These are phyloP conservation scores for Eupeodes luniger DNA, from an alignment of 2,888 invertebrate species.

Conservation along the genomic window DNA sequence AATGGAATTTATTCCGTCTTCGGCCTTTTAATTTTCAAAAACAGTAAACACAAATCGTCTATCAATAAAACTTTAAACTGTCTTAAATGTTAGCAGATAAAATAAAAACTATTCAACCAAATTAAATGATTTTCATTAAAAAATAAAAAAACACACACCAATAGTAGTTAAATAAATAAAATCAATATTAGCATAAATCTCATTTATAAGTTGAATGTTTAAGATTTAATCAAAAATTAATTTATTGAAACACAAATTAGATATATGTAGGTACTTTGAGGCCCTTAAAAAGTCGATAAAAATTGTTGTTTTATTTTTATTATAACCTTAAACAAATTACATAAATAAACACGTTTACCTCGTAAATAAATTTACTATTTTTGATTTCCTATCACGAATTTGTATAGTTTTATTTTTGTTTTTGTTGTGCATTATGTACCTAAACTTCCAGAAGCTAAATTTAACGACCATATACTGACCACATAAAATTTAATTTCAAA, in stretches of 20 bases:
- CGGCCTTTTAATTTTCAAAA: too few species aligned
- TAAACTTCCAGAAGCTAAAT: not conserved
- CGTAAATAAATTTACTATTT: slow-evolving; percentile 9
- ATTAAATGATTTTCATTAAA: not conserved
- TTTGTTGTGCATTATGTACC: not conserved
- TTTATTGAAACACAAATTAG: not conserved
- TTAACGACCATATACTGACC: not conserved
- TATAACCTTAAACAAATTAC: slow-evolving; percentile 17
- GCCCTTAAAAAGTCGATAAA: slow-evolving; percentile 12
- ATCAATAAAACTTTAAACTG: too few species aligned
- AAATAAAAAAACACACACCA: not conserved
- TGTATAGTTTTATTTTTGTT: slow-evolving; percentile 6
- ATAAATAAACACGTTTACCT: slow-evolving; percentile 26
- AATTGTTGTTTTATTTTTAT: not conserved
- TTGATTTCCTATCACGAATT: slow-evolving; percentile 4
- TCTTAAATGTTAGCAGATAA: not conserved
- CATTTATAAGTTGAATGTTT: not conserved
- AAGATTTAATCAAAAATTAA: slow-evolving; percentile 5
- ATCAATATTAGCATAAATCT: slow-evolving; percentile 33
- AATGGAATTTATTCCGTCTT: too few species aligned
- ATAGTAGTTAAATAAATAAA: not conserved
- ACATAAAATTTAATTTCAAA: not conserved
- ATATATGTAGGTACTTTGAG: not conserved
- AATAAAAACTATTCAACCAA: not conserved
- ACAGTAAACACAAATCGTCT: too few species aligned